Conservation (phyloP, 2,113 vertebrate species). For the Hippocampus mohnikei region DNA sequence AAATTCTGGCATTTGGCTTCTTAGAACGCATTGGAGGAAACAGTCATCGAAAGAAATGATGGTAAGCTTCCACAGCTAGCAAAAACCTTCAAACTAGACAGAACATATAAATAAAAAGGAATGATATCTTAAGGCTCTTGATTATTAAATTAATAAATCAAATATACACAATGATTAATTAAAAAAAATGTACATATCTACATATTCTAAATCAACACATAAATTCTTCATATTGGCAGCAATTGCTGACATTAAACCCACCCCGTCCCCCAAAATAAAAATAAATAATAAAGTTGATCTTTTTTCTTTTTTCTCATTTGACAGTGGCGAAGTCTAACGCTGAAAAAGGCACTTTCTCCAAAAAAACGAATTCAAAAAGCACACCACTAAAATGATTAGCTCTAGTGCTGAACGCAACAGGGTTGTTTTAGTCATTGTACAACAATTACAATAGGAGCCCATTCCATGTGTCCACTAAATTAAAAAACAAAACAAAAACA, state of each 20-base stretch:
- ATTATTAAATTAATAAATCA: conserved; percentile 99
- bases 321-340: conserved; percentile 94
- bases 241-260: conserved; percentile 82
- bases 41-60: conserved; percentile 80
- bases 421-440: conserved; percentile 59
- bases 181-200: conserved; percentile 99
- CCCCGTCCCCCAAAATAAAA: conserved; percentile 78
- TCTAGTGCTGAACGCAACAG: conserved; percentile 60
- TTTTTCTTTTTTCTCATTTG: conserved; percentile 68
- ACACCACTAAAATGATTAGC: conserved; percentile 56
- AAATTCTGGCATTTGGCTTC: conserved; percentile 86
- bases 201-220: conserved; percentile 97
- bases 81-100: conserved; percentile 98
- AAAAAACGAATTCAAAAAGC: conserved; percentile 76
- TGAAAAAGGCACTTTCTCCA: conserved; percentile 97
- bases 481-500: conserved; percentile 31
- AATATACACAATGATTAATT: conserved; percentile 99
- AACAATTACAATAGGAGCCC: conserved; percentile 66
- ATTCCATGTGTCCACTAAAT: conserved; percentile 58
- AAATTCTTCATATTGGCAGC: conserved; percentile 99
- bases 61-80: conserved; percentile 87
- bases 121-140: conserved; percentile 99
- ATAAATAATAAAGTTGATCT: conserved; percentile 97
- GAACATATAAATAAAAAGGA: conserved; percentile 99
- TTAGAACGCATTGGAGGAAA: conserved; percentile 67